Conservation (phyloP, 2,797 vertebrate species). For the Buphagus erythrorhynchus region DNA sequence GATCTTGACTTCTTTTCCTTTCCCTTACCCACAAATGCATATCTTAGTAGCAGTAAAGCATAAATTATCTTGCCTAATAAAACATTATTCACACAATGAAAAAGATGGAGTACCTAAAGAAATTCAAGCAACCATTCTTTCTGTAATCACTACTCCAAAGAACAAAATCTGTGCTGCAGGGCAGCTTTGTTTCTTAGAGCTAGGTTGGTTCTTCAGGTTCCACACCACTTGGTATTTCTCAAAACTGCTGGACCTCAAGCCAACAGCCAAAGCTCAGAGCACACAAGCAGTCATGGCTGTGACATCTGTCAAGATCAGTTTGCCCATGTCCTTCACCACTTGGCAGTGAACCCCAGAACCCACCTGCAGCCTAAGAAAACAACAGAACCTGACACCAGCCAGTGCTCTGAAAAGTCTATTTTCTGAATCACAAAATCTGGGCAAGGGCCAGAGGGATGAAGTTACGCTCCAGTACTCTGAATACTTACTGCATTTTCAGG, state of each 20-base stretch:
- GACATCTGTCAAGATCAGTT: not conserved
- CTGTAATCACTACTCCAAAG: not conserved
- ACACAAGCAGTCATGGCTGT: not conserved
- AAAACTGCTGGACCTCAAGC: not conserved
- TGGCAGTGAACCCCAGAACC: not conserved
- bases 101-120: not conserved
- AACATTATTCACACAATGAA: not conserved
- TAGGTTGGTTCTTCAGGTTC: not conserved
- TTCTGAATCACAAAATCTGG: not conserved
- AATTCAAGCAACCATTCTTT: not conserved
- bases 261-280: not conserved
- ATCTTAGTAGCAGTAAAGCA: not conserved
- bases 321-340: not conserved
- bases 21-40: not conserved
- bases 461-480: rapidly evolving
- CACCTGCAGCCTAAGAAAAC: not conserved
- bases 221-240: not conserved
- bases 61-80: not conserved
- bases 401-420: not conserved
- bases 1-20: not conserved
- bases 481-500: conserved; percentile 95
- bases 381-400: not conserved
- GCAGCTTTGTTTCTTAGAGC: not conserved
- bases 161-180: not conserved
- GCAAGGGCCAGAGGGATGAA: not conserved